These are phyloP conservation scores for Rutpela maculata DNA, from an alignment of 2,888 invertebrate genomes.

Conservation along the genomic window DNA sequence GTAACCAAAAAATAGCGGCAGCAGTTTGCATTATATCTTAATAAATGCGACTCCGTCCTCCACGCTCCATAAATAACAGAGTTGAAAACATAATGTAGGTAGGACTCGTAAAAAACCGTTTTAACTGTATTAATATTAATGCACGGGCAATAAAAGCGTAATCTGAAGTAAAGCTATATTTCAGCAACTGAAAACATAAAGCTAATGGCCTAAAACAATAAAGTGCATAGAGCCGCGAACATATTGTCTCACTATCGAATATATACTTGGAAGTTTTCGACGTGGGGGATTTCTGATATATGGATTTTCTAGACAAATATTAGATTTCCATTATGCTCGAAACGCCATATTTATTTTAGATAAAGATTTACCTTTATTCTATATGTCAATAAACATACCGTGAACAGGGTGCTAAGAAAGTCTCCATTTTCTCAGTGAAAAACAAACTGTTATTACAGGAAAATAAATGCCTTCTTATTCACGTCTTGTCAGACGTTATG, in stretches of 20 bases:
- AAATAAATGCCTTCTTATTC: no score
- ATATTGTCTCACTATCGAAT: slow-evolving; percentile 2
- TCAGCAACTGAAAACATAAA: slow-evolving; percentile 40
- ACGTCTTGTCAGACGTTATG: no score
- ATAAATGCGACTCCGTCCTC: slow-evolving; percentile 56
- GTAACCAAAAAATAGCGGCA: slow-evolving; percentile 33
- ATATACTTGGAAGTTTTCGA: neutral
- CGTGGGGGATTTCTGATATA: slow-evolving; percentile 16
- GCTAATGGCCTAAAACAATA: slow-evolving; percentile 43
- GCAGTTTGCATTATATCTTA: slow-evolving; percentile 51
- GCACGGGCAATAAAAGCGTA: slow-evolving; percentile 62
- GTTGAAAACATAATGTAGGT: slow-evolving; percentile 63
- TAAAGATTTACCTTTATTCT: slow-evolving; percentile 27
- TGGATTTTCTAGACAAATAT: slow-evolving; percentile 35
- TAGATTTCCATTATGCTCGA: slow-evolving; percentile 31
- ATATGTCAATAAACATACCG: slow-evolving; percentile 18
- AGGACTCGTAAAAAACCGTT: slow-evolving; percentile 63
- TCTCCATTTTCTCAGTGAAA: neutral
- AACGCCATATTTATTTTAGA: slow-evolving; percentile 20
- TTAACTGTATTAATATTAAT: slow-evolving; percentile 68
- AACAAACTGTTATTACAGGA: neutral
- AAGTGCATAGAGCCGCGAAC: neutral
- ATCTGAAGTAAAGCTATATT: slow-evolving; percentile 56
- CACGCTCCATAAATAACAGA: slow-evolving; percentile 61
- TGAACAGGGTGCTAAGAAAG: slow-evolving; percentile 15